Evolutionary conservation across 2,888 invertebrate genomes (phyloP).

Genomic region (Amorpha juglandis): DNA sequence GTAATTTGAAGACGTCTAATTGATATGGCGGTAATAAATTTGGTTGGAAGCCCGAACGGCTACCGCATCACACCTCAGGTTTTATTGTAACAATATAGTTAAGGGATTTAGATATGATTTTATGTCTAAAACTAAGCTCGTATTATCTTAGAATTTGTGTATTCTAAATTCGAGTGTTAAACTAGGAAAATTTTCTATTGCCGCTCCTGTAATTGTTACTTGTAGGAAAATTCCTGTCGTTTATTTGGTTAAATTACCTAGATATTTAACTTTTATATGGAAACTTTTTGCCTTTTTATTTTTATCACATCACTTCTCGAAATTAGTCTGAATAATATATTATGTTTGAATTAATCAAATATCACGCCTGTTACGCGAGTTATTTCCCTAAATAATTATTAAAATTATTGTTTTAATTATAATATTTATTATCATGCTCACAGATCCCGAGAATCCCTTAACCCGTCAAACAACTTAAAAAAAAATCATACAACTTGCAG

Average conservation of each 20-base stretch:
- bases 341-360: too few relatives aligned
- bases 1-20: conserved; percentile 43
- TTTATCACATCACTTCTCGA: too few relatives aligned
- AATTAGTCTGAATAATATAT: too few relatives aligned
- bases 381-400: too few relatives aligned
- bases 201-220: too few relatives aligned
- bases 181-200: not conserved
- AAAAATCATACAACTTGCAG: conserved; percentile 5
- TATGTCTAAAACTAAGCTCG: conserved; percentile 35
- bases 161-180: not conserved
- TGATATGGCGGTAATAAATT: conserved; percentile 55
- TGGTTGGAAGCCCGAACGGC: conserved; percentile 32
- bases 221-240: too few relatives aligned
- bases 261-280: too few relatives aligned
- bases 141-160: conserved; percentile 33
- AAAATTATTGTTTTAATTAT: conserved; percentile 1
- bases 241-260: too few relatives aligned
- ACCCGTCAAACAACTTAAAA: not conserved
- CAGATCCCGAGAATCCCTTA: not conserved
- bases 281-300: too few relatives aligned
- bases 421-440: not conserved
- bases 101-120: conserved; percentile 47
- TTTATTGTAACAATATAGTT: conserved; percentile 50
- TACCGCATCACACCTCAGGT: conserved; percentile 42
- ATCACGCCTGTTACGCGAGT: too few relatives aligned